Conservation (phyloP, 2,797 vertebrate genomes). For the Hippopotamyrus pictus region DNA sequence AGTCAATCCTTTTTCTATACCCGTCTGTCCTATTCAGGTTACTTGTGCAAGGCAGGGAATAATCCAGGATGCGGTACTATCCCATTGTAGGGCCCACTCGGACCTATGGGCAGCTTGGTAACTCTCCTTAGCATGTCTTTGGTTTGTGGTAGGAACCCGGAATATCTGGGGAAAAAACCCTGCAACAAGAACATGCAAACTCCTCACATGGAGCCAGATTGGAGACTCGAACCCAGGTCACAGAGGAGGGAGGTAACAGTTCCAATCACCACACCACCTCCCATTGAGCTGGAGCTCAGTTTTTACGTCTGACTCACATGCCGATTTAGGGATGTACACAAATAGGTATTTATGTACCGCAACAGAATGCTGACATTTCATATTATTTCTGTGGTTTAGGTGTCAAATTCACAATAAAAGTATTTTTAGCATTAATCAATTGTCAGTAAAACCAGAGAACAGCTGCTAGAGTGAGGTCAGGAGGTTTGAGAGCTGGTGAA, state of each 20-base stretch:
- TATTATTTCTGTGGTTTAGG: neutral
- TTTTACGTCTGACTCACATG: neutral
- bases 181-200: neutral
- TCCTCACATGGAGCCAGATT: neutral
- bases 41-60: neutral
- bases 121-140: neutral
- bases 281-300: neutral
- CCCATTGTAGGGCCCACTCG: neutral
- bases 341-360: neutral
- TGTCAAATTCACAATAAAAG: neutral
- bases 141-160: neutral
- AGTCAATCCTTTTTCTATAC: neutral
- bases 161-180: neutral
- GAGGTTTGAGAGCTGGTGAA: neutral
- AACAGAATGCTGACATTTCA: neutral
- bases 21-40: neutral
- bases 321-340: neutral
- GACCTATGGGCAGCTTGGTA: neutral
- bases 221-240: neutral
- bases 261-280: neutral
- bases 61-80: neutral
- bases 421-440: neutral
- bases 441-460: neutral
- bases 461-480: neutral
- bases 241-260: neutral